Evolutionary conservation across 2,888 invertebrate species (phyloP).

Genomic region (Drepana falcataria): DNA sequence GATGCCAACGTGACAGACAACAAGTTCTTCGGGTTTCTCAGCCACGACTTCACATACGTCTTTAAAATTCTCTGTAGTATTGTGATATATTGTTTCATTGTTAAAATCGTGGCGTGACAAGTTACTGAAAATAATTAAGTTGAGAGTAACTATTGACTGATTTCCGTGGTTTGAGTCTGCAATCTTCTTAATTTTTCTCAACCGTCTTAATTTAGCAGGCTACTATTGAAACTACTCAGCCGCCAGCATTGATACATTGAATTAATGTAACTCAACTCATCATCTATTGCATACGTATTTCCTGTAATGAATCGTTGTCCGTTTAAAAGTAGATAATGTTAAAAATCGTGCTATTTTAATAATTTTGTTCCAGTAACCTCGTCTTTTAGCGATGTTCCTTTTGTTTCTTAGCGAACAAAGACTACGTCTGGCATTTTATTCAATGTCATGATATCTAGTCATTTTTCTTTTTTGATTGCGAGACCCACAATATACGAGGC

Average conservation of each 20-base stretch:
- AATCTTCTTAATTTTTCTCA: no score
- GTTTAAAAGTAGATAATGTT: conserved; percentile 33
- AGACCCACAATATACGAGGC: conserved; percentile 33
- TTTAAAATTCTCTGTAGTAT: no score
- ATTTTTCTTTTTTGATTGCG: conserved; percentile 24
- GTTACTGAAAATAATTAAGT: no score
- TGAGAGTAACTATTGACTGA: no score
- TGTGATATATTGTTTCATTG: no score
- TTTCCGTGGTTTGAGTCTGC: no score
- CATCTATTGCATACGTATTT: conserved; percentile 20
- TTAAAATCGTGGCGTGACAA: no score
- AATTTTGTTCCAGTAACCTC: conserved; percentile 53
- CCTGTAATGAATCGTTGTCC: conserved; percentile 43
- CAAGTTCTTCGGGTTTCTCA: no score
- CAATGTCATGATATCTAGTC: conserved; percentile 24
- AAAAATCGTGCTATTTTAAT: conserved; percentile 32
- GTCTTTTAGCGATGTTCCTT: conserved; percentile 36
- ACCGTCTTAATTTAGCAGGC: no score
- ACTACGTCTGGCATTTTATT: conserved; percentile 27
- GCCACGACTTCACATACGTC: no score
- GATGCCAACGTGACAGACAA: no score
- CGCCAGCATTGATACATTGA: not conserved
- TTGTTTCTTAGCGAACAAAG: conserved; percentile 42
- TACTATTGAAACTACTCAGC: no score
- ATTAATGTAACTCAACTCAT: conserved; percentile 10